Conservation (phyloP, 2,113 vertebrate genomes). For the Strix uralensis region DNA sequence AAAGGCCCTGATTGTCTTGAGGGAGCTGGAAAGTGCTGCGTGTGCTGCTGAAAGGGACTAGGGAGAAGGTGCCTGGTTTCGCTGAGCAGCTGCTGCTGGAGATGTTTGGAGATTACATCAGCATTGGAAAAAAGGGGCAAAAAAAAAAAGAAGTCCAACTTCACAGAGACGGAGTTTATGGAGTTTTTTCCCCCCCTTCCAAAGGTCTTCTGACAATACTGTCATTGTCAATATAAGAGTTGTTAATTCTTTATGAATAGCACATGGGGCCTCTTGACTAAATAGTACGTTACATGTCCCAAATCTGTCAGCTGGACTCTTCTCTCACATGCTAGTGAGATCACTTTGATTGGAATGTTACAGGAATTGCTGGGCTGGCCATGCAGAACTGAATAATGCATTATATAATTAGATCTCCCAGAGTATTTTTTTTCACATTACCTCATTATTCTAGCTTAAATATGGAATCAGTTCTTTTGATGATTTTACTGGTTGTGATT, state of each 20-base stretch:
- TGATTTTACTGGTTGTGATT: conserved; percentile 70
- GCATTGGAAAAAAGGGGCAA: conserved; percentile 74
- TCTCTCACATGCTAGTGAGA: conserved; percentile 75
- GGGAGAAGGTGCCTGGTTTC: conserved; percentile 79
- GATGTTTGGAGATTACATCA: conserved; percentile 92
- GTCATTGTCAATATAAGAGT: conserved; percentile 85
- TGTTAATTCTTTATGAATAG: conserved; percentile 78
- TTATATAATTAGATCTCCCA: conserved; percentile 54
- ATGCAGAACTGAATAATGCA: conserved; percentile 15
- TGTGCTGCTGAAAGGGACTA: conserved; percentile 74
- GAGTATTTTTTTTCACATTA: conserved; percentile 19
- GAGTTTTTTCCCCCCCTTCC: conserved; percentile 60
- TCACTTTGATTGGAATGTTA: conserved; percentile 65
- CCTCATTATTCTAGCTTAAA: conserved; percentile 53
- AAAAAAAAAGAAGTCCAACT: conserved; percentile 77
- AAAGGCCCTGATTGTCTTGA: conserved; percentile 88
- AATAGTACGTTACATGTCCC: conserved; percentile 72
- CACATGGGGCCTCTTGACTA: conserved; percentile 77
- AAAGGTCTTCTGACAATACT: conserved; percentile 83
- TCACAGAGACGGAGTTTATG: conserved; percentile 77
- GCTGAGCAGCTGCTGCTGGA: conserved; percentile 90
- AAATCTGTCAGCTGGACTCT: conserved; percentile 75
- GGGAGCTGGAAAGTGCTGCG: conserved; percentile 78
- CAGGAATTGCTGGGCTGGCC: conserved; percentile 54
- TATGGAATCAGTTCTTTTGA: conserved; percentile 68